phyloP scores from a whole-genome alignment of 1,140 invertebrate species.

The Palaemon carinicauda region DNA sequence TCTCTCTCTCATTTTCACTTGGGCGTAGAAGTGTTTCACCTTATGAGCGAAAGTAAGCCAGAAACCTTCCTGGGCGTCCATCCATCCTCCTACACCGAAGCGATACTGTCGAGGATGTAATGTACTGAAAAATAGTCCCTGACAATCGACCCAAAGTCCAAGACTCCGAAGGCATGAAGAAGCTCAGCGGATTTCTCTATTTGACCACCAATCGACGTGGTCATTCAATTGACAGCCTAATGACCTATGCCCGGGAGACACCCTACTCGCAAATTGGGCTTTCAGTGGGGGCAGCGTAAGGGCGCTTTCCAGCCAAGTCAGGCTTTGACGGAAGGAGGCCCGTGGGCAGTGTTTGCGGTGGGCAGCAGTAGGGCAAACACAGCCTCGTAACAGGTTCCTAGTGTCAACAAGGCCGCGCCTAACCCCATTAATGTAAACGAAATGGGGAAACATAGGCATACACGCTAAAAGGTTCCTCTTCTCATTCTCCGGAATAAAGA shows the following conservation, averaged over 20 bases:
- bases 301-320: background rate
- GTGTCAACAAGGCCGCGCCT: conserved; percentile 24
- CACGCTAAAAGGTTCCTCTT: background rate
- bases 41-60: background rate
- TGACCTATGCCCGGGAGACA: conserved; percentile 25
- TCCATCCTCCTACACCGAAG: too few species aligned
- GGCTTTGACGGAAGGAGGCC: background rate
- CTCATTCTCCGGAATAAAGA: background rate
- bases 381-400: conserved; percentile 38
- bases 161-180: background rate
- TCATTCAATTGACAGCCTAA: conserved; percentile 41
- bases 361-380: conserved; percentile 31
- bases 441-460: conserved; percentile 39
- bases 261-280: background rate
- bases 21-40: background rate
- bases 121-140: background rate
- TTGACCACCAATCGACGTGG: conserved; percentile 35
- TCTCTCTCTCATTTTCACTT: background rate
- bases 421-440: conserved; percentile 44
- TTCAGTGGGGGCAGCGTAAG: background rate
- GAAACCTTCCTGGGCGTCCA: too few species aligned
- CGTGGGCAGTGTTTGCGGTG: conserved; percentile 38
- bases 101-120: background rate
- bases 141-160: background rate
- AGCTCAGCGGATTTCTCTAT: conserved; percentile 19